Conservation (phyloP, 2,113 vertebrate species). For the Halichoeres trimaculatus region DNA sequence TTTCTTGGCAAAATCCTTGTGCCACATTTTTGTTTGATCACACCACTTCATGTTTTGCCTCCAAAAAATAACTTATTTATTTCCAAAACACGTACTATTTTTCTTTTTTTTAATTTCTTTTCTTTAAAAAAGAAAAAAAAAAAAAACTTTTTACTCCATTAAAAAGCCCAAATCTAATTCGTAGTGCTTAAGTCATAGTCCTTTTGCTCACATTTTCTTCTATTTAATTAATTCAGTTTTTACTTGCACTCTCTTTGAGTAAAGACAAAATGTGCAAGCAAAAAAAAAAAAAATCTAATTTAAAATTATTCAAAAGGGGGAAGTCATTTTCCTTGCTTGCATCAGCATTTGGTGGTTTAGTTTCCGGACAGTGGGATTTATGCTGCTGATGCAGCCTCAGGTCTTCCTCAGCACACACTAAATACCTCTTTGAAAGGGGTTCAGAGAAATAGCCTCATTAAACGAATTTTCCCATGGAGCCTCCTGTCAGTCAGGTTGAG, state of each 20-base stretch:
- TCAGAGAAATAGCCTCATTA: background rate
- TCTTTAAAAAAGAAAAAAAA: no score
- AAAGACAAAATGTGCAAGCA: background rate
- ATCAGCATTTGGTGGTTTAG: constrained; percentile 32
- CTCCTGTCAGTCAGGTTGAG: background rate
- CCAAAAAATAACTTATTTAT: background rate
- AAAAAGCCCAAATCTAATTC: no score
- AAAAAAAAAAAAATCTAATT: background rate
- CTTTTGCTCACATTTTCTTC: background rate
- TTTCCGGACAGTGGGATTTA: constrained; percentile 47
- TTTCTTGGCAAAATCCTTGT: background rate
- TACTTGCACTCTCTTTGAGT: background rate
- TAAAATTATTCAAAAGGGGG: background rate
- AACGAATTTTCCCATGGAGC: background rate
- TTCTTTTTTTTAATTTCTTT: no score
- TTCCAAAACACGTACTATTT: no score
- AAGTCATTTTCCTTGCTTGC: constrained; percentile 1
- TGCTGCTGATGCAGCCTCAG: constrained; percentile 14
- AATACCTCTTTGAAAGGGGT: background rate
- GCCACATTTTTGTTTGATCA: background rate
- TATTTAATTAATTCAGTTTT: background rate
- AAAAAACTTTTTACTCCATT: no score
- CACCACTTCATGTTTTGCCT: background rate
- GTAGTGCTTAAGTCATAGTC: no score
- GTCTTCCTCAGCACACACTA: constrained; percentile 18